Percentiles rank a stretch among this genome's conserved stretches.
phyloP scores from a whole-genome alignment of 2,113 vertebrate species.

The Campylomormyrus numenius region DNA sequence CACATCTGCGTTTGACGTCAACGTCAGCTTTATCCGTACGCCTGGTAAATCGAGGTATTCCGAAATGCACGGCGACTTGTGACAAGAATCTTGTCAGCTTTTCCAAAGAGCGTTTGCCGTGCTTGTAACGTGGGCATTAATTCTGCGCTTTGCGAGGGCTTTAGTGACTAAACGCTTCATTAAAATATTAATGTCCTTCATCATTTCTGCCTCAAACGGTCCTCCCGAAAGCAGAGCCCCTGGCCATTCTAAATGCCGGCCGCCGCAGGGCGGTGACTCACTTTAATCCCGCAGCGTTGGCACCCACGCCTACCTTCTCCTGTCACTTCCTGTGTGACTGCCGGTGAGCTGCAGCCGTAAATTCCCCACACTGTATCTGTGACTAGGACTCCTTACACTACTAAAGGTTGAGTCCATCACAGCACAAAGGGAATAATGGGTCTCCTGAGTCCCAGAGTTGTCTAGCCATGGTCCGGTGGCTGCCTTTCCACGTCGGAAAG shows the following conservation, averaged over 20 bases:
- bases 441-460: neutral
- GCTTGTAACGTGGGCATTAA: neutral
- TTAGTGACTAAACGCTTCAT: constrained; percentile 6
- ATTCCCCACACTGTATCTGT: neutral
- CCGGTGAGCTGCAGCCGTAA: neutral
- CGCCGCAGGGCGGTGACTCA: neutral
- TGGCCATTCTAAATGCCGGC: neutral
- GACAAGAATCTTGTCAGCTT: neutral
- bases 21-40: neutral
- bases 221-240: neutral
- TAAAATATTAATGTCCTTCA: constrained; percentile 5
- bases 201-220: neutral
- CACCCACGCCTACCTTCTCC: neutral
- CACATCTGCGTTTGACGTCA: neutral
- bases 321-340: neutral
- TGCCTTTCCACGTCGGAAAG: neutral
- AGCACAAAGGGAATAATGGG: neutral
- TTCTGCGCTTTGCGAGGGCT: neutral
- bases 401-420: neutral
- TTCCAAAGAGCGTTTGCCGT: neutral
- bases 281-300: neutral
- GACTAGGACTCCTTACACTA: neutral
- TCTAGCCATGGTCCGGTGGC: neutral
- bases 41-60: neutral
- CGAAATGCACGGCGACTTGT: neutral